phyloP scores from a whole-genome alignment of 2,888 invertebrate genomes.

The Dorcus parallelipipedus region DNA sequence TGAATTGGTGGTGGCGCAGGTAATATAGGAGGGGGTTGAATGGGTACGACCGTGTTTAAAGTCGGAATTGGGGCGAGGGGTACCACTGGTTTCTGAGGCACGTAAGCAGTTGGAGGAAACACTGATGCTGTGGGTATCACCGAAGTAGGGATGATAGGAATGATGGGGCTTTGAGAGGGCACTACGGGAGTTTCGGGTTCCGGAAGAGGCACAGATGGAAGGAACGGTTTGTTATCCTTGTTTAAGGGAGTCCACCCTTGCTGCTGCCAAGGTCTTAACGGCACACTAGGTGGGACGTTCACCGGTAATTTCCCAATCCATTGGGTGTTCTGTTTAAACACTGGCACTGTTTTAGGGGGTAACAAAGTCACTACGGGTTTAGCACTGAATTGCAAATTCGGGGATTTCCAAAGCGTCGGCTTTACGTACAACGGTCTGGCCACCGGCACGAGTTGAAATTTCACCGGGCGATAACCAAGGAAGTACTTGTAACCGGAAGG shows the following conservation, averaged over 20 bases:
- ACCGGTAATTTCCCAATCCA: conserved; percentile 9
- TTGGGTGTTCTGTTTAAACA: conserved; percentile 9
- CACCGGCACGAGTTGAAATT: conserved; percentile 12
- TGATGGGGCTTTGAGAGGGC: not conserved
- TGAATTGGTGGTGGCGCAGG: not conserved
- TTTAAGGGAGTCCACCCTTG: conserved; percentile 14
- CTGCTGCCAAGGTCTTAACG: conserved; percentile 12
- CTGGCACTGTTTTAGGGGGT: conserved; percentile 13
- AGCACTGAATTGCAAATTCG: conserved; percentile 4
- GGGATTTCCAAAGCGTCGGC: not conserved
- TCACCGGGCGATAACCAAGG: conserved; percentile 16
- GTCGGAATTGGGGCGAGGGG: not conserved
- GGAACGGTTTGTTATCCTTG: conserved; percentile 7
- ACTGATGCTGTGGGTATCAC: not conserved
- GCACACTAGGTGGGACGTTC: conserved; percentile 14
- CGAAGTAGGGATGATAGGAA: not conserved
- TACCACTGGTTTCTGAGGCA: not conserved
- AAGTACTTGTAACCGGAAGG: conserved; percentile 13
- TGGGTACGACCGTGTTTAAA: not conserved
- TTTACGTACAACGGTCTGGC: conserved; percentile 12
- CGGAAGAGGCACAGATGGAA: conserved; percentile 15
- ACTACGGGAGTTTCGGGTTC: not conserved
- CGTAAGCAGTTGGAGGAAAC: not conserved
- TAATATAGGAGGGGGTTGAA: conserved; percentile 4
- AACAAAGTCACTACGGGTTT: conserved; percentile 13